Percentiles rank a stretch among this genome's conserved stretches.
Evolutionary conservation across 2,888 invertebrate species (phyloP).

Genomic region (Agrotis clavis): DNA sequence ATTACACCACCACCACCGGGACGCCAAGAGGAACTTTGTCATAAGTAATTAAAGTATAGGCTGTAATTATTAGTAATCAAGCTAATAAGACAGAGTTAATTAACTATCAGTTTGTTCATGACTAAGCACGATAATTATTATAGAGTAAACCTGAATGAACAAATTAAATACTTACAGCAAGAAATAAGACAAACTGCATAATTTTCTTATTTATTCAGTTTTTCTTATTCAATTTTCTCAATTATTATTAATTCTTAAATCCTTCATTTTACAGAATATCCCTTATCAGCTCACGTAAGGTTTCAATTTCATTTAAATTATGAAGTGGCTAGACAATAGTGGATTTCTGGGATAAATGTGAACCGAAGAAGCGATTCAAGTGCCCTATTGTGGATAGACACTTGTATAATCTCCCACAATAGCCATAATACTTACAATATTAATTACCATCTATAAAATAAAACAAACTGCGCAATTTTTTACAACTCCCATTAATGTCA

Average conservation of each 20-base stretch:
- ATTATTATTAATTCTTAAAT: too few species aligned
- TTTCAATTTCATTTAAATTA: not conserved
- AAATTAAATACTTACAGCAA: not conserved
- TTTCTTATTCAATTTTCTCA: too few species aligned
- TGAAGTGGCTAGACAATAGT: not conserved
- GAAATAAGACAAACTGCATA: not conserved
- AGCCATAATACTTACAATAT: conserved; percentile 27
- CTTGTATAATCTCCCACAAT: conserved; percentile 6
- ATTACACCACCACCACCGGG: too few species aligned
- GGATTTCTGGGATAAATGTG: not conserved
- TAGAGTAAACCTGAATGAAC: not conserved
- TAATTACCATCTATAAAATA: conserved; percentile 44
- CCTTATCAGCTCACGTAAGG: not conserved
- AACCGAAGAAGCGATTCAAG: too few species aligned
- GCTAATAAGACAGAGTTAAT: not conserved
- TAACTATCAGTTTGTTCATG: not conserved
- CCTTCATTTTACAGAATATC: not conserved
- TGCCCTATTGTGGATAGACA: not conserved
- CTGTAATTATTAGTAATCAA: not conserved
- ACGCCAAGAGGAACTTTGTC: not conserved
- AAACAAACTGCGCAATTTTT: conserved; percentile 34
- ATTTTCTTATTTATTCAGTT: not conserved
- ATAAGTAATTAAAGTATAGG: not conserved
- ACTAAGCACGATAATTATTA: not conserved
- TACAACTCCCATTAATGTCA: conserved; percentile 34